These are phyloP conservation scores for Parochlus steinenii DNA, from an alignment of 2,888 invertebrate genomes.

Conservation along the genomic window DNA sequence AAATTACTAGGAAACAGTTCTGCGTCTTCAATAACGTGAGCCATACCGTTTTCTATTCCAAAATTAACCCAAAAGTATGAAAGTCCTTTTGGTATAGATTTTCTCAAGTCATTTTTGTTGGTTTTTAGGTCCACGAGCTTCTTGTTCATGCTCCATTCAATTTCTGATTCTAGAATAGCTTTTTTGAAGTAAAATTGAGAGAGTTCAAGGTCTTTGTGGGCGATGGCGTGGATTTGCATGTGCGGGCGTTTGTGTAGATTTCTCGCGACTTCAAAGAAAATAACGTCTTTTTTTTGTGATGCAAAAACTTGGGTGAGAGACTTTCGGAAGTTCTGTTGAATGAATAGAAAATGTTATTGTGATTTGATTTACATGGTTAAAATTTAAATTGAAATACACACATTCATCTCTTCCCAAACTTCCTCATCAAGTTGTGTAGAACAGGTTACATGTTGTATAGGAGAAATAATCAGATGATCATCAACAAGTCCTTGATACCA, in stretches of 20 bases:
- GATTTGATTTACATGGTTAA: slow-evolving; percentile 8
- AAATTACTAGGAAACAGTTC: slow-evolving; percentile 71
- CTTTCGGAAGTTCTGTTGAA: slow-evolving; percentile 58
- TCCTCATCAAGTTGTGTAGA: slow-evolving; percentile 84
- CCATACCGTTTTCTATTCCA: slow-evolving; percentile 80
- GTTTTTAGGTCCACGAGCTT: slow-evolving; percentile 57
- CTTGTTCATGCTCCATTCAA: slow-evolving; percentile 90
- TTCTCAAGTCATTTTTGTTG: slow-evolving; percentile 50
- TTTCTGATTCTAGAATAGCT: slow-evolving; percentile 86
- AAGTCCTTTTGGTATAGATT: slow-evolving; percentile 77
- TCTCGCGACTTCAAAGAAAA: slow-evolving; percentile 82
- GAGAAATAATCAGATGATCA: slow-evolving; percentile 76
- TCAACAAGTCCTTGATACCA: slow-evolving; percentile 59
- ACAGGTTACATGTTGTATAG: slow-evolving; percentile 64
- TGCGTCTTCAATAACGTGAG: slow-evolving; percentile 94
- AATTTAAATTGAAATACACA: slow-evolving; percentile 21
- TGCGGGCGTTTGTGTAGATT: slow-evolving; percentile 61
- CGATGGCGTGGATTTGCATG: slow-evolving; percentile 77
- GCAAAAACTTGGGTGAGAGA: slow-evolving; percentile 63
- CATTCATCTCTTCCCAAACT: slow-evolving; percentile 77
- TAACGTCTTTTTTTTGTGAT: slow-evolving; percentile 54
- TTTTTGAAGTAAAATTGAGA: slow-evolving; percentile 97
- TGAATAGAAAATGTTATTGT: slow-evolving; percentile 29
- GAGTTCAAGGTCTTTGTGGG: slow-evolving; percentile 67
- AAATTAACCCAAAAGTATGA: slow-evolving; percentile 93